A percentile compares a stretch with the other conserved stretches of the same genome.
These are phyloP conservation scores for Salvelinus fontinalis DNA, from an alignment of 2,113 vertebrate species.

Conservation along the genomic window DNA sequence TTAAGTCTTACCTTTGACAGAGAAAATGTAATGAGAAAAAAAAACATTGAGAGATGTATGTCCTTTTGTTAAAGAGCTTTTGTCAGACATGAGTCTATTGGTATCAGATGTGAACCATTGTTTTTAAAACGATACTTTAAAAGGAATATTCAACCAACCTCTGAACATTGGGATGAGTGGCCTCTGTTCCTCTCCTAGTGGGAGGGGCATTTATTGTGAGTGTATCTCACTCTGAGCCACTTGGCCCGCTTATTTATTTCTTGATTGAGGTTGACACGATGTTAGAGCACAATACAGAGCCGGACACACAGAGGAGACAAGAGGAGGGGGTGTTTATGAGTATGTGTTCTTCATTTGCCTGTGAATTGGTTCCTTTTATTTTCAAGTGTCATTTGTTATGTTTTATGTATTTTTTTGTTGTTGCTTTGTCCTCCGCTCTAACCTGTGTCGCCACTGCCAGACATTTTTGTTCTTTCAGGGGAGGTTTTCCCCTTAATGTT, in stretches of 20 bases:
- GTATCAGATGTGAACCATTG: slow-evolving; percentile 61
- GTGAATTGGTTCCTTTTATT: slow-evolving; percentile 75
- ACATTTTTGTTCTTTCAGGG: slow-evolving; percentile 40
- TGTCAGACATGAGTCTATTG: slow-evolving; percentile 6
- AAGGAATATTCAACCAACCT: slow-evolving; percentile 62
- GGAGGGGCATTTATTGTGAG: slow-evolving; percentile 69
- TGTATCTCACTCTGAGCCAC: slow-evolving; percentile 68
- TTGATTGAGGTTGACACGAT: slow-evolving; percentile 71
- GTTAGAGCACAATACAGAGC: slow-evolving; percentile 58
- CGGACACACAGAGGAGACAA: slow-evolving; percentile 46
- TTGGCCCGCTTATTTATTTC: slow-evolving; percentile 77
- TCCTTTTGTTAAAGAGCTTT: slow-evolving; percentile 6
- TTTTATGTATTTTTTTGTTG: slow-evolving; percentile 60
- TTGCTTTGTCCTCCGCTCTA: slow-evolving; percentile 67
- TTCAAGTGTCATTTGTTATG: slow-evolving; percentile 61
- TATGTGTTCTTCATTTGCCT: slow-evolving; percentile 69
- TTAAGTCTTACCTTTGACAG: slow-evolving; percentile 44
- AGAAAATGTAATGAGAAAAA: slow-evolving; percentile 21
- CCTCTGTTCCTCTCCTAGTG: slow-evolving; percentile 54
- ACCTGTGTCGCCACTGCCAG: slow-evolving; percentile 65
- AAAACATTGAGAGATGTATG: neutral
- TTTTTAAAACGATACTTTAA: slow-evolving; percentile 47
- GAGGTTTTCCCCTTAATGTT: slow-evolving; percentile 1
- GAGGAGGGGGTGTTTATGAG: slow-evolving; percentile 52
- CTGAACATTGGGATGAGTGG: slow-evolving; percentile 66